These are phyloP conservation scores for Ariolimax columbianus DNA, from an alignment of 2,888 invertebrate genomes.

Conservation along the genomic window DNA sequence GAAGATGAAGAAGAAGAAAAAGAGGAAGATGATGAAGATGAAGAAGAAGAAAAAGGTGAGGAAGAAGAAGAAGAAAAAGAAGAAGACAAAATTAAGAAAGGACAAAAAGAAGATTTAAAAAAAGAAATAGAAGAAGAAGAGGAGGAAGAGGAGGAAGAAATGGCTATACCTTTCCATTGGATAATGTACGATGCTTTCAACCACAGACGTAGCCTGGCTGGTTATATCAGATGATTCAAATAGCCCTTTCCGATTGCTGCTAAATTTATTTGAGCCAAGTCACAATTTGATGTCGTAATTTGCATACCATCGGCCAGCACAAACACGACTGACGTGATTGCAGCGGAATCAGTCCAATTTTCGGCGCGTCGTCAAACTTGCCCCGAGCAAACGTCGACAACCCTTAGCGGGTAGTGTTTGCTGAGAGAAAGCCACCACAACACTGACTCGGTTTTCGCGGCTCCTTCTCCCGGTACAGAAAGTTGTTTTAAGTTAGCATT, in stretches of 20 bases:
- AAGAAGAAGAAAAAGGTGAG: neutral
- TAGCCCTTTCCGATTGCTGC: neutral
- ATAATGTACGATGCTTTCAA: neutral
- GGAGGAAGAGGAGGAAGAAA: slow-evolving; percentile 37
- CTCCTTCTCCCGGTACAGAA: neutral
- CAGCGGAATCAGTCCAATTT: slow-evolving; percentile 39
- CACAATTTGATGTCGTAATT: slow-evolving; percentile 44
- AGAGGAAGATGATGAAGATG: slow-evolving; percentile 24
- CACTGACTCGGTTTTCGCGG: too few relatives aligned
- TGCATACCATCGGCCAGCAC: slow-evolving; percentile 31
- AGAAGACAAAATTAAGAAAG: too few relatives aligned
- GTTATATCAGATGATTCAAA: too few relatives aligned
- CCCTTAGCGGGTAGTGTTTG: neutral
- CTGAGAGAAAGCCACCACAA: neutral
- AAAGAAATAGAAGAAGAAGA: too few relatives aligned
- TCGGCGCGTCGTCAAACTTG: slow-evolving; percentile 30
- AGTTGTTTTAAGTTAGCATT: slow-evolving; percentile 33
- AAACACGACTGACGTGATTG: slow-evolving; percentile 41
- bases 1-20: slow-evolving; percentile 19
- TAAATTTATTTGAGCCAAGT: slow-evolving; percentile 6
- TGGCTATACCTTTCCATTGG: neutral
- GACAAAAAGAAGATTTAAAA: too few relatives aligned
- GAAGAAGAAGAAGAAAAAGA: too few relatives aligned
- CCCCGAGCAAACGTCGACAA: neutral
- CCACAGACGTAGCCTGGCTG: too few relatives aligned